A percentile compares a stretch with the other conserved stretches of the same genome.
phyloP scores from a whole-genome alignment of 2,888 invertebrate genomes.

The Apotomis turbidana region DNA sequence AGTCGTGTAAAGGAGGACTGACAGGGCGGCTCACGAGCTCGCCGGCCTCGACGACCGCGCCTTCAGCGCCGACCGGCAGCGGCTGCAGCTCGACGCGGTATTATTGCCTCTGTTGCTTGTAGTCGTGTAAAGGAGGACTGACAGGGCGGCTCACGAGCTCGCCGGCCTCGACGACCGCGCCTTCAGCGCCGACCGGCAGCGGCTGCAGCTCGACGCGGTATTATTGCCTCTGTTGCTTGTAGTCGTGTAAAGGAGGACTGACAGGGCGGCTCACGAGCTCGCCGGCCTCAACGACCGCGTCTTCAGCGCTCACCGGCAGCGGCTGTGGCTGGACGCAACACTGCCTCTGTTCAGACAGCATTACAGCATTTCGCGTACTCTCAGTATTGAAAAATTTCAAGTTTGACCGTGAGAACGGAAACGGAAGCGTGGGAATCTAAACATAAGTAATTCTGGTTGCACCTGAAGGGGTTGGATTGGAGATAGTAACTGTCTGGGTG shows the following conservation, averaged over 20 bases:
- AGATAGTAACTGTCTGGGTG: too few relatives aligned
- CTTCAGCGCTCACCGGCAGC: constrained; percentile 87
- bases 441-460: too few relatives aligned
- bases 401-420: too few relatives aligned
- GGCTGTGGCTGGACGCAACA: constrained; percentile 86
- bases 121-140: constrained; percentile 81
- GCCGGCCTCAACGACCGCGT: constrained; percentile 86
- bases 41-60: constrained; percentile 86
- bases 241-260: constrained; percentile 81
- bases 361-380: too few relatives aligned
- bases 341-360: too few relatives aligned
- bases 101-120: too few relatives aligned
- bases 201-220: constrained; percentile 88
- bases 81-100: constrained; percentile 88
- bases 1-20: constrained; percentile 81
- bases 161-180: constrained; percentile 86
- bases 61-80: constrained; percentile 87
- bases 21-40: constrained; percentile 83
- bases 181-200: constrained; percentile 87
- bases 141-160: constrained; percentile 83
- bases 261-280: constrained; percentile 83
- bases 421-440: too few relatives aligned
- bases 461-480: too few relatives aligned
- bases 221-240: too few relatives aligned
- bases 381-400: too few relatives aligned